phyloP scores from a whole-genome alignment of 2,888 invertebrate species.

The Chalcis sispes region DNA sequence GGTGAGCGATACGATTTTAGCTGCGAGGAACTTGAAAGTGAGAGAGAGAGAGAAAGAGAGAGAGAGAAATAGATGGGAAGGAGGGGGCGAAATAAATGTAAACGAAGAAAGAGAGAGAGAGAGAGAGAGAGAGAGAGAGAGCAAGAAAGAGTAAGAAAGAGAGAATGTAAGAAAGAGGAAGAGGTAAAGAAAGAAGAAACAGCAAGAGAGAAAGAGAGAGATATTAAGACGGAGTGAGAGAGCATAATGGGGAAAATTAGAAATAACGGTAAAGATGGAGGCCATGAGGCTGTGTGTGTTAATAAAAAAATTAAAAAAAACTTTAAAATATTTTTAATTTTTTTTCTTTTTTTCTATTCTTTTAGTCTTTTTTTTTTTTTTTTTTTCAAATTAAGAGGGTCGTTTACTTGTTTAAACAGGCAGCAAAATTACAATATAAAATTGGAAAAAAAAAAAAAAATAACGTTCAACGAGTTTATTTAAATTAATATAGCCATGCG shows the following conservation, averaged over 20 bases:
- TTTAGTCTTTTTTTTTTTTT: no score
- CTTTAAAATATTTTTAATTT: no score
- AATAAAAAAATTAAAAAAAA: conserved; percentile 47
- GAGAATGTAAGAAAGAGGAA: conserved; percentile 49
- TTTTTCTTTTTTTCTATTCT: no score
- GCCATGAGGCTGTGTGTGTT: conserved; percentile 71
- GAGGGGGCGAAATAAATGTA: conserved; percentile 46
- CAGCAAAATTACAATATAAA: conserved; percentile 45
- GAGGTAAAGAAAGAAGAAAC: conserved; percentile 47
- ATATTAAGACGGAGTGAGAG: no score
- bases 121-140: conserved; percentile 42
- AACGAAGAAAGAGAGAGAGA: conserved; percentile 41
- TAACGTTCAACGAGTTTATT: no score
- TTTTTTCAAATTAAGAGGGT: conserved; percentile 54
- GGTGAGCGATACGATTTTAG: conserved; percentile 51
- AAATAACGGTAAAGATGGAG: conserved; percentile 62
- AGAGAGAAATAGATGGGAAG: no score
- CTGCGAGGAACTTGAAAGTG: conserved; percentile 61
- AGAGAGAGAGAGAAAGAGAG: conserved; percentile 51
- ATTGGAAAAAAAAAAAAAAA: conserved; percentile 28
- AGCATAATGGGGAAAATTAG: conserved; percentile 50
- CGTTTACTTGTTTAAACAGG: conserved; percentile 27
- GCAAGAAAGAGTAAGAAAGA: conserved; percentile 32
- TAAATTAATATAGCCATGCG: conserved; percentile 46
- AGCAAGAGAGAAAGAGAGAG: conserved; percentile 31